phyloP scores from a whole-genome alignment of 2,113 vertebrate species.

The Erythrocercus mccallii region DNA sequence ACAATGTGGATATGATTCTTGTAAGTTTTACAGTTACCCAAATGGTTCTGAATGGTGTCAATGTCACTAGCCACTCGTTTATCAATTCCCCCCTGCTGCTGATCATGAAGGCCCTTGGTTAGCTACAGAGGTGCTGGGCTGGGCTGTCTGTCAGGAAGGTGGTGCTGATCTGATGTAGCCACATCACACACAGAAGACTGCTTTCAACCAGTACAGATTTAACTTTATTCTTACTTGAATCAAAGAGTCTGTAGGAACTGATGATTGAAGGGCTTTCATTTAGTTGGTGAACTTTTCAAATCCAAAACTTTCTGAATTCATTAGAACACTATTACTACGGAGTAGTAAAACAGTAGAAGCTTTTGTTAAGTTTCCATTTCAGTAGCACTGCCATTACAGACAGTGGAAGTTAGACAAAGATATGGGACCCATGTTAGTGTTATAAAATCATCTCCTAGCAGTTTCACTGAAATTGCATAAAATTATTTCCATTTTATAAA shows the following conservation, averaged over 20 bases:
- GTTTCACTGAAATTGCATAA: not conserved
- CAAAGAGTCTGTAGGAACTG: not conserved
- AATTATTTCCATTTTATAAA: conserved; percentile 12
- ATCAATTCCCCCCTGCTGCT: not conserved
- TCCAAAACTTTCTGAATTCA: not conserved
- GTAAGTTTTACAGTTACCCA: not conserved
- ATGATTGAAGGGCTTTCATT: not conserved
- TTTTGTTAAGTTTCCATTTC: not conserved
- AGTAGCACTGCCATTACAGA: not conserved
- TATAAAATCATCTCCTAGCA: conserved; percentile 4
- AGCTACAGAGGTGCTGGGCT: not conserved
- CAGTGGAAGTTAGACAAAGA: not conserved
- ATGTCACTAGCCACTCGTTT: not conserved
- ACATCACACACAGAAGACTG: not conserved
- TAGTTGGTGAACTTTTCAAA: not conserved
- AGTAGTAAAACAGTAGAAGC: not conserved
- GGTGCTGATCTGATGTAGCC: not conserved
- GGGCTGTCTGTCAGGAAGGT: not conserved
- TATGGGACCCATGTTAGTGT: not conserved
- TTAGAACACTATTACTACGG: not conserved
- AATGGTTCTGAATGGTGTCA: not conserved
- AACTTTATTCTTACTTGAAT: not conserved
- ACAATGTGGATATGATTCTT: not conserved
- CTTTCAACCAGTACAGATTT: not conserved
- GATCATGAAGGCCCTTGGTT: not conserved